Percentiles rank a stretch among this genome's conserved stretches.
Conservation (phyloP, 2,888 invertebrate genomes). For the Diaperis boleti region DNA sequence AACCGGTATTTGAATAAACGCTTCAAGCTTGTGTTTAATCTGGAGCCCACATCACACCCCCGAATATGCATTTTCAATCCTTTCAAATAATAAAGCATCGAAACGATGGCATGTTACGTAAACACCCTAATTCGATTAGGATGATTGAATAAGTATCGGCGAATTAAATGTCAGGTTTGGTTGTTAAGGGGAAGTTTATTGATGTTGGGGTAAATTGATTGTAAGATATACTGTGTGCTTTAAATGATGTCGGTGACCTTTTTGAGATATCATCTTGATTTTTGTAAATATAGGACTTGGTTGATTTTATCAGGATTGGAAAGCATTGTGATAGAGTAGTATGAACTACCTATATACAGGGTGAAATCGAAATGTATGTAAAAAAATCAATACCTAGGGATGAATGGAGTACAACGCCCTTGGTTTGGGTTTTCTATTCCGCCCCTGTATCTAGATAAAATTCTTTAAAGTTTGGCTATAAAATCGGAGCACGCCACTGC, state of each 20-base stretch:
- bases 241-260: neutral
- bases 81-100: neutral
- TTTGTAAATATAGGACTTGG: neutral
- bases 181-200: conserved; percentile 5
- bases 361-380: no score
- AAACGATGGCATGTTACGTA: conserved; percentile 3
- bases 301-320: neutral
- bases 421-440: no score
- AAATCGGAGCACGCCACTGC: no score
- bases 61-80: conserved; percentile 3
- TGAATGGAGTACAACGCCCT: no score
- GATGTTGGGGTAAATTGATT: neutral
- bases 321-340: no score
- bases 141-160: conserved; percentile 18
- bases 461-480: no score
- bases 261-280: neutral
- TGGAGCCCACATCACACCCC: conserved; percentile 32
- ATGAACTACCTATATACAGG: no score
- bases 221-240: neutral
- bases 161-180: conserved; percentile 10
- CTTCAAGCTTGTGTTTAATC: conserved; percentile 33
- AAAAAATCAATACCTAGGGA: no score
- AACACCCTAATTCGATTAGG: conserved; percentile 19
- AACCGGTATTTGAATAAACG: conserved; percentile 42
- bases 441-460: no score